These are phyloP conservation scores for Perca schrenkii DNA, from an alignment of 2,113 vertebrate genomes.

Conservation along the genomic window DNA sequence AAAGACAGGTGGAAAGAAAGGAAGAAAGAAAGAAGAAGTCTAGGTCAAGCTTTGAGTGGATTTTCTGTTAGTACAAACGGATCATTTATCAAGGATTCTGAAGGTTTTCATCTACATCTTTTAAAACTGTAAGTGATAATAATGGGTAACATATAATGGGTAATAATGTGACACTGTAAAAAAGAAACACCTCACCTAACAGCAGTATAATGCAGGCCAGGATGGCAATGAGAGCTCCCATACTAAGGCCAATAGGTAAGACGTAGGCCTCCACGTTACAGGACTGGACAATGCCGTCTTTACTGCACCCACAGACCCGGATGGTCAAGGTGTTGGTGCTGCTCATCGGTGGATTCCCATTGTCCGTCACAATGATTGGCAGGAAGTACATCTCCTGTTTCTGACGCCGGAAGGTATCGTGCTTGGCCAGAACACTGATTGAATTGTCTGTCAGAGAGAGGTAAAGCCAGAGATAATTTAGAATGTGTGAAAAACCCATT, in stretches of 20 bases:
- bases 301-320: slow-evolving; percentile 96
- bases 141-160: too few species aligned
- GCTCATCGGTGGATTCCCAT: slow-evolving; percentile 96
- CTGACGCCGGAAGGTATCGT: slow-evolving; percentile 94
- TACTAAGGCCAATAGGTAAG: slow-evolving; percentile 97
- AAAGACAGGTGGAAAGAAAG: slow-evolving; percentile 42
- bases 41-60: slow-evolving; percentile 62
- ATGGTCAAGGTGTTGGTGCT: slow-evolving; percentile 98
- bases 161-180: background rate
- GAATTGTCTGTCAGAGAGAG: slow-evolving; percentile 90
- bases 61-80: background rate
- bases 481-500: slow-evolving; percentile 49
- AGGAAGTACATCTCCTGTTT: slow-evolving; percentile 97
- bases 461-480: background rate
- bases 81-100: background rate
- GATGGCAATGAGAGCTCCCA: slow-evolving; percentile 98
- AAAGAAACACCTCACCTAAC: slow-evolving; percentile 87
- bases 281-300: slow-evolving; percentile 92
- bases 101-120: background rate
- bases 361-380: slow-evolving; percentile 95
- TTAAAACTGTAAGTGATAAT: background rate
- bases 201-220: slow-evolving; percentile 96
- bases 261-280: slow-evolving; percentile 97
- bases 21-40: slow-evolving; percentile 35
- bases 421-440: slow-evolving; percentile 94